Percentiles rank a stretch among this genome's conserved stretches.
phyloP scores from a whole-genome alignment of 2,113 vertebrate genomes.

The Onychostruthus taczanowskii region DNA sequence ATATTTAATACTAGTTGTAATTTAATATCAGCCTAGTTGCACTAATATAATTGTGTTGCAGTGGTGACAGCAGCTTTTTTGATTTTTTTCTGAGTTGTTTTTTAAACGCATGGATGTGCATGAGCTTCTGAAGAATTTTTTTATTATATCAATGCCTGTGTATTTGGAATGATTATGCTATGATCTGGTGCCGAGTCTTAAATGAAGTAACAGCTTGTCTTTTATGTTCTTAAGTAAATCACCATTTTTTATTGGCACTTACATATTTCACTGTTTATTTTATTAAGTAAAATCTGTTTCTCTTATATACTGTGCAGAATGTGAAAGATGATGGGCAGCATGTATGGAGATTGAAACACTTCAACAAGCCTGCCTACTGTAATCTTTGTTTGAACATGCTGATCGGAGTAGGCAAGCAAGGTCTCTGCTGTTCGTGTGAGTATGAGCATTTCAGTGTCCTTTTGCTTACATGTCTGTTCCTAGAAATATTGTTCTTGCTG shows the following conservation, averaged over 20 bases:
- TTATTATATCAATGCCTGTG: conserved; percentile 5
- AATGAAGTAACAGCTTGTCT: conserved; percentile 74
- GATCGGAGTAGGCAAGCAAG: conserved; percentile 92
- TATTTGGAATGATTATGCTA: conserved; percentile 46
- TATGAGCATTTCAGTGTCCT: background rate
- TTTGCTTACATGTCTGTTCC: background rate
- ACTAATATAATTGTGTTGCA: background rate
- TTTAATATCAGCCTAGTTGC: background rate
- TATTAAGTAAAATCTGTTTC: conserved; percentile 72
- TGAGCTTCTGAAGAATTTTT: background rate
- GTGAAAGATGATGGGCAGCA: conserved; percentile 95
- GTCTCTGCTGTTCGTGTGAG: conserved; percentile 94
- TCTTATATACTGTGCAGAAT: conserved; percentile 78
- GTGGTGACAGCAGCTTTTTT: background rate
- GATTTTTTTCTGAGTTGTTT: background rate
- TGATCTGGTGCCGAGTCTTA: conserved; percentile 56
- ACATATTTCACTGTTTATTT: conserved; percentile 59
- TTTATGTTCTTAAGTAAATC: conserved; percentile 55
- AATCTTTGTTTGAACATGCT: conserved; percentile 96
- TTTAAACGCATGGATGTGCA: background rate
- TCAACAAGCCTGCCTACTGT: conserved; percentile 96
- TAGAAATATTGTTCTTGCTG: background rate
- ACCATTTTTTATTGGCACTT: conserved; percentile 68
- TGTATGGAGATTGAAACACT: conserved; percentile 94
- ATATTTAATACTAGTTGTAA: background rate